These are phyloP conservation scores for Chrysolina oricalcia DNA, from an alignment of 2,888 invertebrate genomes.

Conservation along the genomic window DNA sequence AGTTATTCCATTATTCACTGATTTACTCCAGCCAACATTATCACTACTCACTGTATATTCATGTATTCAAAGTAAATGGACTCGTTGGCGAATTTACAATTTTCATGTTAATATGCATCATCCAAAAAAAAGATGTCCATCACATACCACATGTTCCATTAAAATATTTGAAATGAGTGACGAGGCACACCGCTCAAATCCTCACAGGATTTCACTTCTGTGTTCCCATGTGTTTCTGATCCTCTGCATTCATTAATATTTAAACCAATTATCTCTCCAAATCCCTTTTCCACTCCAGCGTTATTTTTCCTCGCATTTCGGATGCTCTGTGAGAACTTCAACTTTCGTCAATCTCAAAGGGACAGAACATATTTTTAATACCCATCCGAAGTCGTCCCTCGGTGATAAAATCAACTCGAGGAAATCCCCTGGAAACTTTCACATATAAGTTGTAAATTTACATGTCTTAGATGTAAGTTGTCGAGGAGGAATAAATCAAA, in stretches of 20 bases:
- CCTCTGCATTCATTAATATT: background rate
- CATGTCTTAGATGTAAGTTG: slow-evolving; percentile 23
- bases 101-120: background rate
- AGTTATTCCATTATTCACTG: too few species aligned
- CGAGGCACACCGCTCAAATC: background rate
- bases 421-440: slow-evolving; percentile 11
- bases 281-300: background rate
- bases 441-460: slow-evolving; percentile 24
- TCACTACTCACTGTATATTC: background rate
- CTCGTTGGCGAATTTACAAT: background rate
- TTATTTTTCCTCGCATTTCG: background rate
- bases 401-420: slow-evolving; percentile 17
- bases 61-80: background rate
- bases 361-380: slow-evolving; percentile 18
- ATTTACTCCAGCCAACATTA: too few species aligned
- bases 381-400: slow-evolving; percentile 16
- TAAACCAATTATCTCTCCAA: background rate
- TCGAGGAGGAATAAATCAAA: slow-evolving; percentile 24
- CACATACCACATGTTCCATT: background rate
- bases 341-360: slow-evolving; percentile 18
- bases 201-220: background rate
- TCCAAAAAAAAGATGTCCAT: background rate
- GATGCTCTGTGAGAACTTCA: background rate
- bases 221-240: background rate
- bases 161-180: background rate